Percentiles rank a stretch among this genome's conserved stretches.
Evolutionary conservation across 2,797 vertebrate species (phyloP).

Genomic region (Coccyzus lansbergi): DNA sequence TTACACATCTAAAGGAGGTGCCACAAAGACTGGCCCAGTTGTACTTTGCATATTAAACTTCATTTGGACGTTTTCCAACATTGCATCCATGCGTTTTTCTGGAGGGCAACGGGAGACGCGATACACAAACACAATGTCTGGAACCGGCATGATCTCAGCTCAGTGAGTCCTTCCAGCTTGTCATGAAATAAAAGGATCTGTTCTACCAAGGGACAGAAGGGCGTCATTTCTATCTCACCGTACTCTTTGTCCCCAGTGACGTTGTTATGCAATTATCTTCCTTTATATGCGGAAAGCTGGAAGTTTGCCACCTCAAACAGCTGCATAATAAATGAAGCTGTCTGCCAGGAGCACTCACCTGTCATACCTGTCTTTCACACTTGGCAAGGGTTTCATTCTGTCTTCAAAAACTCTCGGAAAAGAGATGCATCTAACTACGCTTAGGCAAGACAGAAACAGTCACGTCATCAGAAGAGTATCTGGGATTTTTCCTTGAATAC

Average conservation of each 20-base stretch:
- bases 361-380: constrained; percentile 9
- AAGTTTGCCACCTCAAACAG: constrained; percentile 8
- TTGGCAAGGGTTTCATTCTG: background rate
- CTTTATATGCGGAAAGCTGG: background rate
- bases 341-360: background rate
- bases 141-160: background rate
- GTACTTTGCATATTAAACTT: background rate
- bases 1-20: background rate
- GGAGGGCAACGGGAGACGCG: background rate
- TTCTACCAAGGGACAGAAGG: background rate
- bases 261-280: background rate
- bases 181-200: background rate
- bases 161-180: background rate
- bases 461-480: background rate
- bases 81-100: background rate
- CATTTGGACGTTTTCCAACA: background rate
- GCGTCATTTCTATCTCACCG: background rate
- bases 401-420: background rate
- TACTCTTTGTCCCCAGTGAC: background rate
- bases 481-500: constrained; percentile 35
- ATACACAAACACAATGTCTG: background rate
- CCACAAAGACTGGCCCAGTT: background rate
- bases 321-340: background rate
- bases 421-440: rapidly evolving
- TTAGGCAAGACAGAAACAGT: background rate